A percentile compares a stretch with the other conserved stretches of the same genome.
Evolutionary conservation across 1,140 invertebrate species (phyloP).

Genomic region (Euwallacea similis): DNA sequence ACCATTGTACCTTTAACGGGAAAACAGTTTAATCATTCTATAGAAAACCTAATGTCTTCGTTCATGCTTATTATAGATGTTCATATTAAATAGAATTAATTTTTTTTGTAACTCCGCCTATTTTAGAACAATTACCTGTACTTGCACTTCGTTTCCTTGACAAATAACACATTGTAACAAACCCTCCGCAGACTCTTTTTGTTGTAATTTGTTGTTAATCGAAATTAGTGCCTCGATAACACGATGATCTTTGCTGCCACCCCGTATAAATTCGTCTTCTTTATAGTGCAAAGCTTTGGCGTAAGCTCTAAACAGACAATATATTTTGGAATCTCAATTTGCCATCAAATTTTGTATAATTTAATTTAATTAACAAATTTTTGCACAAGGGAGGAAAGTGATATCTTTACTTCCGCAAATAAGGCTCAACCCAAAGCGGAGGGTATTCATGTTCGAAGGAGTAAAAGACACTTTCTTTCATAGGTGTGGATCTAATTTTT

Average conservation of each 20-base stretch:
- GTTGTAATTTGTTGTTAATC: constrained; percentile 98
- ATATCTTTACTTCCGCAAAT: too few species aligned
- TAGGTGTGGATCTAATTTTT: too few species aligned
- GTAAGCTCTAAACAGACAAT: constrained; percentile 64
- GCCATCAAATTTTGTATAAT: neutral
- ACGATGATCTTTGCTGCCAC: constrained; percentile 62
- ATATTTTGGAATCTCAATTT: too few species aligned
- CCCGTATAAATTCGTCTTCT: constrained; percentile 89
- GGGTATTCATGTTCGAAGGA: too few species aligned
- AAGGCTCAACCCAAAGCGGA: too few species aligned
- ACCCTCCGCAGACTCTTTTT: constrained; percentile 95
- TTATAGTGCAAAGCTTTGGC: constrained; percentile 99
- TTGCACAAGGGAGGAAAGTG: too few species aligned
- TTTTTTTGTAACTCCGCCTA: too few species aligned
- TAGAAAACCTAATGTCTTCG: neutral
- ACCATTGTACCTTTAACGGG: constrained; percentile 78
- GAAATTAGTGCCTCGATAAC: constrained; percentile 93
- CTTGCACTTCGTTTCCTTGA: constrained; percentile 72
- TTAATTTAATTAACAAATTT: too few species aligned
- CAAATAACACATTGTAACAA: constrained; percentile 89
- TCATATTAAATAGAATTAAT: too few species aligned
- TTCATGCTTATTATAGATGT: too few species aligned
- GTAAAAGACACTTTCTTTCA: too few species aligned
- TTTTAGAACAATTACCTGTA: constrained; percentile 60
- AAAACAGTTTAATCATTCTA: too few species aligned